Evolutionary conservation across 2,113 vertebrate genomes (phyloP).

Genomic region (Aviceda subcristata): DNA sequence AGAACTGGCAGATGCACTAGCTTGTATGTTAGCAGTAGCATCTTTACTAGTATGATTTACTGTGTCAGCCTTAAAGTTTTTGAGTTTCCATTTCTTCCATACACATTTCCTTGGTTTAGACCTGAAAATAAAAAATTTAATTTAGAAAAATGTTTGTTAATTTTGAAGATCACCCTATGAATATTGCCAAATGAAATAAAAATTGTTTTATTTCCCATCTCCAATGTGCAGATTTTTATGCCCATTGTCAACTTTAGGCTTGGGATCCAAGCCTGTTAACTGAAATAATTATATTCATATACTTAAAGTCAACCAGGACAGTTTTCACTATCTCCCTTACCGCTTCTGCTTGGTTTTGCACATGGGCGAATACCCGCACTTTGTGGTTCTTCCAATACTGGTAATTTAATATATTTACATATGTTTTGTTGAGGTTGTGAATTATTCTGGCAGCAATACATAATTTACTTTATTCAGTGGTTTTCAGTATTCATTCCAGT

Average conservation of each 20-base stretch:
- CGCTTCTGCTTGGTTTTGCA: constrained; percentile 3
- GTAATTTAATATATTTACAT: constrained; percentile 45
- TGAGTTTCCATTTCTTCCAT: constrained; percentile 49
- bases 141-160: constrained; percentile 1
- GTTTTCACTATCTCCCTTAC: background rate
- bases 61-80: background rate
- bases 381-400: background rate
- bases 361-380: background rate
- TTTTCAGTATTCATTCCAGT: constrained; percentile 24
- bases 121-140: constrained; percentile 5
- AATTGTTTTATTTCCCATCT: background rate
- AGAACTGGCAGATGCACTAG: background rate
- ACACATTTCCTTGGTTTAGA: constrained; percentile 23
- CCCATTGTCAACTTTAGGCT: background rate
- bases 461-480: constrained; percentile 30
- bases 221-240: background rate
- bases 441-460: constrained; percentile 19
- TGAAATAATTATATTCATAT: background rate
- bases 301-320: background rate
- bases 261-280: background rate
- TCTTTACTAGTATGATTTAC: background rate
- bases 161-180: background rate
- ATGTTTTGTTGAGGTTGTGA: constrained; percentile 1
- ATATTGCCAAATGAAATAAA: background rate
- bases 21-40: background rate